Conservation (phyloP, 2,888 invertebrate genomes). For the Anagyrus pseudococci region DNA sequence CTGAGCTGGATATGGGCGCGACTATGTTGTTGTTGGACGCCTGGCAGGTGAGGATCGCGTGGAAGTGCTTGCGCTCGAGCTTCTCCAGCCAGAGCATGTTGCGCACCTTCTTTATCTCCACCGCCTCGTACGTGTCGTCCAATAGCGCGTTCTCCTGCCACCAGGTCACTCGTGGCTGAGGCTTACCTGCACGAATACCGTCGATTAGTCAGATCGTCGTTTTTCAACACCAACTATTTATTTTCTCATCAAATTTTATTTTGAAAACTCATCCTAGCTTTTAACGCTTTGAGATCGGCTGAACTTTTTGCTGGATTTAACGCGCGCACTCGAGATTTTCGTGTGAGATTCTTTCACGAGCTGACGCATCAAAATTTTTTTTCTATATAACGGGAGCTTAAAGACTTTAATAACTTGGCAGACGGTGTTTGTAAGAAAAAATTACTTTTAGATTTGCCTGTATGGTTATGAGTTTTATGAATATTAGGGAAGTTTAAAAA, state of each 20-base stretch:
- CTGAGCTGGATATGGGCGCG: constrained; percentile 71
- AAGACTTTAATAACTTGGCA: no score
- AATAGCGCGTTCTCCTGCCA: constrained; percentile 78
- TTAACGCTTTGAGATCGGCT: not conserved
- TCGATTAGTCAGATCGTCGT: no score
- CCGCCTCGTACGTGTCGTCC: constrained; percentile 73
- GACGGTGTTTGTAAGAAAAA: no score
- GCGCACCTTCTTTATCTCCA: constrained; percentile 71
- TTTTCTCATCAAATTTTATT: no score
- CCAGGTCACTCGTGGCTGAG: constrained; percentile 78
- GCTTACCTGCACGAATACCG: constrained; percentile 76
- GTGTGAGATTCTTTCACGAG: no score
- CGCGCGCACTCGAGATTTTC: not conserved
- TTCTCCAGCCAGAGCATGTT: constrained; percentile 75
- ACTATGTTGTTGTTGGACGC: constrained; percentile 77
- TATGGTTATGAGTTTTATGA: no score
- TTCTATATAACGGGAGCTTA: no score
- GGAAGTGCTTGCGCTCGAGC: constrained; percentile 72
- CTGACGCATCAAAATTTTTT: no score
- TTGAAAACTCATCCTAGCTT: not conserved
- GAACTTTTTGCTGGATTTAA: not conserved
- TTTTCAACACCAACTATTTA: no score
- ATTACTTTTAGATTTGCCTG: no score
- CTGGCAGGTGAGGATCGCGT: constrained; percentile 74
- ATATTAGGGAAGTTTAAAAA: no score